phyloP scores from a whole-genome alignment of 2,113 vertebrate species.

The Gyps fulvus region DNA sequence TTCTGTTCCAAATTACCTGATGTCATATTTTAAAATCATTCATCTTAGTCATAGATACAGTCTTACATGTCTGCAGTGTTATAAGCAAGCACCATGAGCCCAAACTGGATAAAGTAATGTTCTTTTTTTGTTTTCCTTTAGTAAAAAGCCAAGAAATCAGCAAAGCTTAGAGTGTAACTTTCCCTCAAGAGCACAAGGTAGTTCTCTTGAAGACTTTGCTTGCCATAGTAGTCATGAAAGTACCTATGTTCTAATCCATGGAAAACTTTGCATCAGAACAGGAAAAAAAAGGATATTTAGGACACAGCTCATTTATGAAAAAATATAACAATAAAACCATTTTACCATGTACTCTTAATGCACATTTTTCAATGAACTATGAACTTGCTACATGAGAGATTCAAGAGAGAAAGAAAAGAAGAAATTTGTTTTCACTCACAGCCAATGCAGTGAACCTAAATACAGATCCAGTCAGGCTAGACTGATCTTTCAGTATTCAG shows the following conservation, averaged over 20 bases:
- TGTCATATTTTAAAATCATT: not conserved
- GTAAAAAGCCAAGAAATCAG: not conserved
- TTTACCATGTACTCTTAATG: not conserved
- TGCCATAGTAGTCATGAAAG: not conserved
- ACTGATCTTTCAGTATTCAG: not conserved
- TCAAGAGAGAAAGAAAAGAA: not conserved
- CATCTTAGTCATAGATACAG: not conserved
- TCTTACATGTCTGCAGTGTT: not conserved
- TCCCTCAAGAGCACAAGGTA: not conserved
- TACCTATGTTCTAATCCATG: not conserved
- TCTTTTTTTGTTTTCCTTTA: not conserved
- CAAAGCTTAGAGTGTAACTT: not conserved
- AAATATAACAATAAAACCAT: not conserved
- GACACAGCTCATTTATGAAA: not conserved
- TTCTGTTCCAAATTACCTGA: not conserved
- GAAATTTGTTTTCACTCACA: accelerated
- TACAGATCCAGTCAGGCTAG: not conserved
- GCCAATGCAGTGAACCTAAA: not conserved
- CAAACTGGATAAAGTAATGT: not conserved
- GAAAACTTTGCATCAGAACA: not conserved
- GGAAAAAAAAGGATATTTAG: not conserved
- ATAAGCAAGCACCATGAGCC: not conserved
- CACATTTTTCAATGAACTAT: not conserved
- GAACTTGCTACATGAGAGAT: not conserved
- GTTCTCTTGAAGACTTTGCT: not conserved